Evolutionary conservation across 2,888 invertebrate species (phyloP).

Genomic region (Acanthoscelides obtectus): DNA sequence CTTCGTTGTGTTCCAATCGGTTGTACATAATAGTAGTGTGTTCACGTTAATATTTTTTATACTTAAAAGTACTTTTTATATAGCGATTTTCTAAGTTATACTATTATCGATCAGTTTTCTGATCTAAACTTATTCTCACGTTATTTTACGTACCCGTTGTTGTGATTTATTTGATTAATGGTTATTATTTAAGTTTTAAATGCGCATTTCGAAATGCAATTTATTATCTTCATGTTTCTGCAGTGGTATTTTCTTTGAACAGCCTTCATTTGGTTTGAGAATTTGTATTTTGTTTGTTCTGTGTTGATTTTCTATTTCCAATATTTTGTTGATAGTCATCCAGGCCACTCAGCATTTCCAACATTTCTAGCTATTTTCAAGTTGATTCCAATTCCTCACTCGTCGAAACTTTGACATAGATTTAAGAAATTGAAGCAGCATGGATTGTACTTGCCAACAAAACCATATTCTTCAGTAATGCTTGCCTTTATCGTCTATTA

Average conservation of each 20-base stretch:
- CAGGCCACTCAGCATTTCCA: neutral
- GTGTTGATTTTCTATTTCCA: neutral
- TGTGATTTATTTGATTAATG: slow-evolving; percentile 40
- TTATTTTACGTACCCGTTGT: slow-evolving; percentile 41
- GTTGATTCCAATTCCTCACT: no score
- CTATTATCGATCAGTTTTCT: slow-evolving; percentile 36
- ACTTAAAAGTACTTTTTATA: slow-evolving; percentile 37
- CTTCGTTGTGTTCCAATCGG: slow-evolving; percentile 31
- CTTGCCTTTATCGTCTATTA: no score
- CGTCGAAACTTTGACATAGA: no score
- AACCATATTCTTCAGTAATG: no score
- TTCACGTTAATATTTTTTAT: slow-evolving; percentile 41
- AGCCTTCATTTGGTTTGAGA: slow-evolving; percentile 9
- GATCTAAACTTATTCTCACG: slow-evolving; percentile 37
- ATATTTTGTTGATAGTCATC: neutral
- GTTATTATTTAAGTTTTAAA: slow-evolving; percentile 30
- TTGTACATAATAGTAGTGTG: slow-evolving; percentile 44
- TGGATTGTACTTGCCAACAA: no score
- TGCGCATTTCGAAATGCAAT: slow-evolving; percentile 27
- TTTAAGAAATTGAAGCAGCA: no score
- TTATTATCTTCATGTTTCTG: slow-evolving; percentile 10
- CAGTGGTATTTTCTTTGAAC: slow-evolving; percentile 3
- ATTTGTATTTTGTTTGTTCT: neutral
- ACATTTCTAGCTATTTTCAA: no score
- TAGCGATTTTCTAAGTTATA: slow-evolving; percentile 33